Percentiles rank a stretch among this genome's conserved stretches.
These are phyloP conservation scores for Caprella mutica DNA, from an alignment of 2,888 invertebrate genomes.

Conservation along the genomic window DNA sequence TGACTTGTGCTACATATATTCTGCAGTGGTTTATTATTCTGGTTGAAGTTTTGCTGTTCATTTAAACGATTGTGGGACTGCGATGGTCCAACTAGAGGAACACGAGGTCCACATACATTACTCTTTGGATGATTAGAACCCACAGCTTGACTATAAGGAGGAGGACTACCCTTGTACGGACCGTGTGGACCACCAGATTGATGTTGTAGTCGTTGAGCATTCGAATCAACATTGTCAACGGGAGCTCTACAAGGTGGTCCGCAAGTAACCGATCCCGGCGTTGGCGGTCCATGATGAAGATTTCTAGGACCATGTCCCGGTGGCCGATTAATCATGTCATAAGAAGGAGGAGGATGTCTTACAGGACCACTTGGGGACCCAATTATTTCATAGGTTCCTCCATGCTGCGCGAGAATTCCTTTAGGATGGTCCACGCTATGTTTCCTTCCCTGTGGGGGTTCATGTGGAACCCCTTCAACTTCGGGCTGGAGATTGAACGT, in stretches of 20 bases:
- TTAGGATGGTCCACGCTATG: not conserved
- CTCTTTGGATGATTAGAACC: too few relatives aligned
- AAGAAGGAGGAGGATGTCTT: not conserved
- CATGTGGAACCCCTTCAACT: not conserved
- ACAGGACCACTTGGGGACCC: too few relatives aligned
- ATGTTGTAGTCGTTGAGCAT: not conserved
- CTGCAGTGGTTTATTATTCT: too few relatives aligned
- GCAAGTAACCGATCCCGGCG: not conserved
- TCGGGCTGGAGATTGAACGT: slow-evolving; percentile 3
- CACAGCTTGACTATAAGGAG: too few relatives aligned
- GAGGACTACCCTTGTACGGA: not conserved
- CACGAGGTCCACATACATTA: too few relatives aligned
- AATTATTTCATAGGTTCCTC: too few relatives aligned
- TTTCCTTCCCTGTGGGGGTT: not conserved
- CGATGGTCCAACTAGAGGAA: too few relatives aligned
- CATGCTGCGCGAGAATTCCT: slow-evolving; percentile 5
- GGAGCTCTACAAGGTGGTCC: not conserved
- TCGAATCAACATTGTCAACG: not conserved
- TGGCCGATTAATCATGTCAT: not conserved
- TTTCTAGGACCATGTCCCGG: not conserved
- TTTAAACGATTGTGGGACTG: too few relatives aligned
- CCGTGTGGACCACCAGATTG: not conserved
- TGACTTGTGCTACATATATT: too few relatives aligned
- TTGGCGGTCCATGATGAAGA: not conserved
- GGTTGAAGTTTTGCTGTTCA: too few relatives aligned